Evolutionary conservation across 1,140 invertebrate genomes (phyloP).

Genomic region (Rhizoglyphus robini): DNA sequence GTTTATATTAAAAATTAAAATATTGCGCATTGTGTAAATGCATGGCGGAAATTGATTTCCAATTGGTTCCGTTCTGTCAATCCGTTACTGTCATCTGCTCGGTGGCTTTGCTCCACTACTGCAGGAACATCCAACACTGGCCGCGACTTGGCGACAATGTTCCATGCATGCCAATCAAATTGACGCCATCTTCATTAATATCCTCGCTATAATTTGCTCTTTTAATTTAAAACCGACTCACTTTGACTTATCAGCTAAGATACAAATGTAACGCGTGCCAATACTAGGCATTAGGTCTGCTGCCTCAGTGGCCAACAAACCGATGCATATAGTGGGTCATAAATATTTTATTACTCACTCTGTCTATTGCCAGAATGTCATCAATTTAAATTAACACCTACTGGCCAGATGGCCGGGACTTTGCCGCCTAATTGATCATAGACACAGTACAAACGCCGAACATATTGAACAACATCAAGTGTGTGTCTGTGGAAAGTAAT

Average conservation of each 20-base stretch:
- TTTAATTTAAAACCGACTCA: not conserved
- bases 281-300: too few species aligned
- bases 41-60: too few species aligned
- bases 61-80: not conserved
- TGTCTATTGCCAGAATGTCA: not conserved
- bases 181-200: not conserved
- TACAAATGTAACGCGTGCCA: too few species aligned
- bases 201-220: not conserved
- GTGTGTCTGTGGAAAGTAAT: too few species aligned
- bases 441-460: too few species aligned
- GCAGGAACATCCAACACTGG: too few species aligned
- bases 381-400: conserved; percentile 10
- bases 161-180: not conserved
- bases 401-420: not conserved
- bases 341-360: conserved; percentile 4
- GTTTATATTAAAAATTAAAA: not conserved
- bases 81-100: not conserved
- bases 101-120: too few species aligned
- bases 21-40: too few species aligned
- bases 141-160: not conserved
- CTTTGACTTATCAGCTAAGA: not conserved
- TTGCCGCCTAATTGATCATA: too few species aligned
- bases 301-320: too few species aligned
- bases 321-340: too few species aligned
- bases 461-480: too few species aligned